Conservation (phyloP, 2,797 vertebrate species). For the Heterohyrax brucei region DNA sequence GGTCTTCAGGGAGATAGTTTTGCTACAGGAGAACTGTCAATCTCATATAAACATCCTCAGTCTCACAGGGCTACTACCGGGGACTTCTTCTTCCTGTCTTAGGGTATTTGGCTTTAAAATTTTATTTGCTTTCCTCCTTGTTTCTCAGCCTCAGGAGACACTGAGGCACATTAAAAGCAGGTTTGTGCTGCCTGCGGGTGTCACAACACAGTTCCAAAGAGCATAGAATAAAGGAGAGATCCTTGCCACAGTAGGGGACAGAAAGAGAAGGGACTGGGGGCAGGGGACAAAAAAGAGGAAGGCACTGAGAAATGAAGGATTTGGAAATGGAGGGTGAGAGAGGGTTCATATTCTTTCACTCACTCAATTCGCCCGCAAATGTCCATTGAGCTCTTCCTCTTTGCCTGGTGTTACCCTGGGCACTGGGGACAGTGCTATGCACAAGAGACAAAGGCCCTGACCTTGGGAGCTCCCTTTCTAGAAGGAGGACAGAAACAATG, state of each 20-base stretch:
- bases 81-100: slow-evolving; percentile 43
- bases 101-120: not conserved
- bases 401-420: not conserved
- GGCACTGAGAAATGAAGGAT: not conserved
- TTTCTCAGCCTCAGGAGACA: slow-evolving; percentile 75
- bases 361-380: not conserved
- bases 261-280: not conserved
- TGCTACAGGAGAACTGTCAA: not conserved
- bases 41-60: not conserved
- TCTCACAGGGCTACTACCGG: not conserved
- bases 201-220: not conserved
- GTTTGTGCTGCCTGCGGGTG: too few relatives aligned
- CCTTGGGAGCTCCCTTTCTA: not conserved
- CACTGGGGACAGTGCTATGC: not conserved
- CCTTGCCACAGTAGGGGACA: not conserved
- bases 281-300: not conserved
- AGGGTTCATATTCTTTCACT: not conserved
- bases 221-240: not conserved
- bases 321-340: not conserved
- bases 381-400: not conserved
- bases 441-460: fast-evolving
- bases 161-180: slow-evolving; percentile 64
- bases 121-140: slow-evolving; percentile 29
- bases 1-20: not conserved
- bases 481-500: not conserved